Evolutionary conservation across 2,797 vertebrate species (phyloP), one percentile per base, ranked within the genome.

Genomic region (Enteromius paludinosus): DNA sequence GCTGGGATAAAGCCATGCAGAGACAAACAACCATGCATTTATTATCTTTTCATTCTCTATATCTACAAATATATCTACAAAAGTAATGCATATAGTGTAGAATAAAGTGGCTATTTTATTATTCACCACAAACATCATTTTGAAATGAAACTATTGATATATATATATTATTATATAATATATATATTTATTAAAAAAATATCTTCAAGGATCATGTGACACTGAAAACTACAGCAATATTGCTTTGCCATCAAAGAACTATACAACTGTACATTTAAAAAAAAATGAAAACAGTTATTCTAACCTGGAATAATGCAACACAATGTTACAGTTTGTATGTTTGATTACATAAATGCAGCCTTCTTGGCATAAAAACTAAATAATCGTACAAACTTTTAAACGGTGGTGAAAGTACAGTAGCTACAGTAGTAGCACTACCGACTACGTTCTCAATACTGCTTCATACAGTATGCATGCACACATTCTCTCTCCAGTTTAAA

Each of bases 1-100:
- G 64, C 64, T 68, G 77, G 33, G 49, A 35, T 11, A 54, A 30
- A 68, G 77, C n/a, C 33, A 56, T 56, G 77, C 45, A 78, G 47
- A 68, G 30, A 78, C 45, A 78, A 78, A 5, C 33, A 11, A 65
- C 6, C 61, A 33, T 64, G 61, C 47, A 28, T 28, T 62, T 62
- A 45, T 35, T n/a, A 49, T 20, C 23, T 49, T 30, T 30, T 17
- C 15, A 12, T 49, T 49, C 47, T 71, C 25, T 33, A 12, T 33
- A 10, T 28, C 66, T 43, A 47, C 23, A 28, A 25, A 59, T 61
- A 6, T 15, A 28, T 28, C 3, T 45, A 41, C 3, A 45, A 69
- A 70, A 25, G 1, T 17, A 70, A 28, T 28, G 41, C 23, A 18
- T 18, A 43, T 43, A 28, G 41, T 25, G 3, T 28, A 45, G 41